phyloP scores from a whole-genome alignment of 2,797 vertebrate species.

The Tapera naevia region DNA sequence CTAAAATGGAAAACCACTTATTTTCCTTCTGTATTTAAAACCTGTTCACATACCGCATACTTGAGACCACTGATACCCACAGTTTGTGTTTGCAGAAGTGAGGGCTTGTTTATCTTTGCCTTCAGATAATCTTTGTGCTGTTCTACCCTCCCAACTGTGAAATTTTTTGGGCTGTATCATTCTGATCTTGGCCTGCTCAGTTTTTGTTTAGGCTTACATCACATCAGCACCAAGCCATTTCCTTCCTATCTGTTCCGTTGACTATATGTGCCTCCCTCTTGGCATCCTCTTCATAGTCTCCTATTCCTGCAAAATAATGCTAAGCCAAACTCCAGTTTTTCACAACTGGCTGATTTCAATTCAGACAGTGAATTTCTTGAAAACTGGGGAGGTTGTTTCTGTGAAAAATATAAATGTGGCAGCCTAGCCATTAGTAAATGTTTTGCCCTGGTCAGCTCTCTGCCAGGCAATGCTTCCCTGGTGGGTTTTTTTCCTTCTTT shows the following conservation, averaged over 20 bases:
- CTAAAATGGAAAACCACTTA: not conserved
- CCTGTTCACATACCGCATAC: not conserved
- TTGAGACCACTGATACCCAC: not conserved
- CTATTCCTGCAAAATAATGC: not conserved
- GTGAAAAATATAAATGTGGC: not conserved
- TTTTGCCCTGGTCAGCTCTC: not conserved
- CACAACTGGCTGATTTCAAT: not conserved
- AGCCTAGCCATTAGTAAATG: not conserved
- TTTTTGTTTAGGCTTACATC: not conserved
- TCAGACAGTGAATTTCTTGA: not conserved
- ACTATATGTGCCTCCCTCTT: not conserved
- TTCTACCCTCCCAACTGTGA: not conserved
- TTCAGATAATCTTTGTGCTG: not conserved
- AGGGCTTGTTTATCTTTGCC: not conserved
- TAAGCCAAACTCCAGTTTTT: not conserved
- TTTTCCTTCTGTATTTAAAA: not conserved
- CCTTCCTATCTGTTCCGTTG: not conserved
- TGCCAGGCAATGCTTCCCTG: not conserved
- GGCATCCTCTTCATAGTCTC: not conserved
- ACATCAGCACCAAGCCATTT: not conserved
- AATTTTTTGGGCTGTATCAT: not conserved
- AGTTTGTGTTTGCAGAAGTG: not conserved
- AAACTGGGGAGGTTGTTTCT: not conserved
- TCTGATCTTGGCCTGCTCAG: not conserved
- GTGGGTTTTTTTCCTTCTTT: not conserved